A percentile compares a stretch with the other conserved stretches of the same genome.
These are phyloP conservation scores for Microcebus murinus DNA, from an alignment of 2,113 vertebrate genomes.

Conservation along the genomic window DNA sequence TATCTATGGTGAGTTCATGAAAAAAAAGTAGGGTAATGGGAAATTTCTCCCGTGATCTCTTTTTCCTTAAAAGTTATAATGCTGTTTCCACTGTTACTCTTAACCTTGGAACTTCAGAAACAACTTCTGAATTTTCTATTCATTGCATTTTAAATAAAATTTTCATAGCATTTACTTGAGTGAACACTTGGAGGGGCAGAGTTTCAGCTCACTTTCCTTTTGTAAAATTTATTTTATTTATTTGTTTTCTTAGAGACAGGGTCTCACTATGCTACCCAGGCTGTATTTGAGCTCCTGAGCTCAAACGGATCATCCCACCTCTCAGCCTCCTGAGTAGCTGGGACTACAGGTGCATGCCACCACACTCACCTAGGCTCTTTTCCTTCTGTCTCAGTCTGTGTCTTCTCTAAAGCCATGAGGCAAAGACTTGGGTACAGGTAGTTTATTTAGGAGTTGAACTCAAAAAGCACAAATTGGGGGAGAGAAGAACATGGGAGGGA, in stretches of 20 bases:
- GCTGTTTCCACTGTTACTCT: slow-evolving; percentile 13
- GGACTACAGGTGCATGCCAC: background rate
- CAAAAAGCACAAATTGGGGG: background rate
- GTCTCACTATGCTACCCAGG: background rate
- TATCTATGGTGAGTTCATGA: background rate
- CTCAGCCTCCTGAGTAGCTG: background rate
- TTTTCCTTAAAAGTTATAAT: slow-evolving; percentile 8
- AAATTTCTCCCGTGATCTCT: background rate
- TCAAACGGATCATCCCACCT: background rate
- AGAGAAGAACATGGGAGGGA: background rate
- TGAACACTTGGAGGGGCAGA: background rate
- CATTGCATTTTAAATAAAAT: background rate
- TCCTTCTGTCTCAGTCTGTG: background rate
- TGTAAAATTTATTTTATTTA: too few relatives aligned
- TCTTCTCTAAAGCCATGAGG: background rate
- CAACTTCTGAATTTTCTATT: background rate
- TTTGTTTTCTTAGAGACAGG: background rate
- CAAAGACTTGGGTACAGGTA: background rate
- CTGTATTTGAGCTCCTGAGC: background rate
- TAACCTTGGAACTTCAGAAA: slow-evolving; percentile 5
- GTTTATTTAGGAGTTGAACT: background rate
- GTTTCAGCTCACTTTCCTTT: background rate
- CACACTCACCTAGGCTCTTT: background rate
- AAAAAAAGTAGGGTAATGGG: background rate
- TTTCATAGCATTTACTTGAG: background rate